Percentiles rank a stretch among this genome's conserved stretches.
These are phyloP conservation scores for Drosophila paracracens DNA, from an alignment of 2,888 invertebrate species.

Conservation along the genomic window DNA sequence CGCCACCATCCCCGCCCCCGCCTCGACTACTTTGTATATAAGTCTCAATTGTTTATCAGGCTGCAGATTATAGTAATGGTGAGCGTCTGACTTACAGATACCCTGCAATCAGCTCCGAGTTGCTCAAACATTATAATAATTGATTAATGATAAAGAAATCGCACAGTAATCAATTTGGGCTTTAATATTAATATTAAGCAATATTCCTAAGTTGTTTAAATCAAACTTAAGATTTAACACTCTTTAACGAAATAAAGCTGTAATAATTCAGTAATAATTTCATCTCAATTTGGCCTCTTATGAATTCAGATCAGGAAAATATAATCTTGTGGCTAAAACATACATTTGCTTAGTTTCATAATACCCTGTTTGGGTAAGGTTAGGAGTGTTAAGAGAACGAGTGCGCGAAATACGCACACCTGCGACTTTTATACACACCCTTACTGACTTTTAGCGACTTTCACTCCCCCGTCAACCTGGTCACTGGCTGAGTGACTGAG, in stretches of 20 bases:
- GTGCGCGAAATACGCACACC: conserved; percentile 39
- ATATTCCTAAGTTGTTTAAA: not conserved
- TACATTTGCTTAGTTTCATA: not conserved
- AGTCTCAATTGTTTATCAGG: conserved; percentile 72
- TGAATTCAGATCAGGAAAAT: not conserved
- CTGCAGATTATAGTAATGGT: not conserved
- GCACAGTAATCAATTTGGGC: too few species aligned
- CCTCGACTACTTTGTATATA: conserved; percentile 30
- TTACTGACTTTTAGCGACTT: conserved; percentile 64
- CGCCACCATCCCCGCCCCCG: not conserved
- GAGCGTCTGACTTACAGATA: not conserved
- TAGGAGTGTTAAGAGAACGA: conserved; percentile 21
- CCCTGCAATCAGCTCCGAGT: conserved; percentile 1
- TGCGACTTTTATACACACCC: conserved; percentile 52
- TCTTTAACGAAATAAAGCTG: not conserved
- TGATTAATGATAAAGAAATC: not conserved
- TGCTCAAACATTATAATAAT: not conserved
- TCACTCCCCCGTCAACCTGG: conserved; percentile 43
- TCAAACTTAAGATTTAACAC: not conserved
- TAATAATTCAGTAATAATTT: not conserved
- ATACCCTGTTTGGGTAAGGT: conserved; percentile 1
- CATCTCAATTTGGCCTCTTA: not conserved
- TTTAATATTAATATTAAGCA: not conserved
- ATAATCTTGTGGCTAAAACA: not conserved
- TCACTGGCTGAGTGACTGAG: conserved; percentile 38